A percentile compares a stretch with the other conserved stretches of the same genome.
phyloP scores from a whole-genome alignment of 2,113 vertebrate genomes.

The Erinaceus europaeus region DNA sequence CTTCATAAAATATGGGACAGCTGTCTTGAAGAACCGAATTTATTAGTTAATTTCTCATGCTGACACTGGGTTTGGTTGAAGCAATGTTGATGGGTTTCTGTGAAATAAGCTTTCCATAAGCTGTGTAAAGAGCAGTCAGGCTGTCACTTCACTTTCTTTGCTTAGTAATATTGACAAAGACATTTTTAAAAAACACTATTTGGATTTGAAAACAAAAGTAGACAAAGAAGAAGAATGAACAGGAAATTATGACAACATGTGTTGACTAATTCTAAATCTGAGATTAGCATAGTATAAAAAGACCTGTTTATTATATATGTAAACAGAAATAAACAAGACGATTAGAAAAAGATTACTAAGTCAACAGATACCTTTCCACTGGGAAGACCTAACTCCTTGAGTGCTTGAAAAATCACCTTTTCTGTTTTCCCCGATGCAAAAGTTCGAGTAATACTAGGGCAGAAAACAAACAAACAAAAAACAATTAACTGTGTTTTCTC shows the following conservation, averaged over 20 bases:
- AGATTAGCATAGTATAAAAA: neutral
- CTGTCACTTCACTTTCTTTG: neutral
- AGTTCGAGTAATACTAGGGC: constrained; percentile 93
- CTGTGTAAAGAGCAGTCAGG: neutral
- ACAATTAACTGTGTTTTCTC: constrained; percentile 84
- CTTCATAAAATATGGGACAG: neutral
- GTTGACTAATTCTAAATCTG: neutral
- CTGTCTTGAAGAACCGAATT: neutral
- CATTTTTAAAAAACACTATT: neutral
- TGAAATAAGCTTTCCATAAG: neutral
- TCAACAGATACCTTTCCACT: constrained; percentile 93
- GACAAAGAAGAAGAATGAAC: neutral
- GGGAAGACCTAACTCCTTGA: constrained; percentile 97
- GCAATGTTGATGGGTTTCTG: neutral
- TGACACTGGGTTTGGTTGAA: neutral
- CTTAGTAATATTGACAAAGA: constrained; percentile 22
- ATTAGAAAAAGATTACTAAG: constrained; percentile 11
- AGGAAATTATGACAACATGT: neutral
- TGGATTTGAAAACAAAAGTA: neutral
- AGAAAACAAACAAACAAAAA: constrained; percentile 24
- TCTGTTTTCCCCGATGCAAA: constrained; percentile 99
- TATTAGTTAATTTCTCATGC: constrained; percentile 3
- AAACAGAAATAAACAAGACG: neutral
- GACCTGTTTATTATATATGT: neutral
- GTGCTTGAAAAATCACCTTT: constrained; percentile 98